phyloP scores from a whole-genome alignment of 2,888 invertebrate species.

The Spisula solida region DNA sequence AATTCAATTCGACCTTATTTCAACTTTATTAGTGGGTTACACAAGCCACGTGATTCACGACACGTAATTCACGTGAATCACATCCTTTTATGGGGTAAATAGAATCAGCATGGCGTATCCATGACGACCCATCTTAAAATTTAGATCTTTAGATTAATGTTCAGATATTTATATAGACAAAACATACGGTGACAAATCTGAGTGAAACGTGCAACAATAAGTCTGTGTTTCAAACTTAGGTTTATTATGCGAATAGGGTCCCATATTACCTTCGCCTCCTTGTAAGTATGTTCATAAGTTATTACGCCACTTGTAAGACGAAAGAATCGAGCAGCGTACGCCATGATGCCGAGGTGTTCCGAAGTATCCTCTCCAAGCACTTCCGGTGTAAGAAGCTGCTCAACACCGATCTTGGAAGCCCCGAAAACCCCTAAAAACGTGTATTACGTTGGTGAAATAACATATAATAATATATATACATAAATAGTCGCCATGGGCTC shows the following conservation, averaged over 20 bases:
- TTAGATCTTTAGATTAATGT: too few species aligned
- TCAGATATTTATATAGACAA: too few species aligned
- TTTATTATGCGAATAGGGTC: too few species aligned
- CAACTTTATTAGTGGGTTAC: background rate
- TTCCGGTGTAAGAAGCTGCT: conserved; percentile 95
- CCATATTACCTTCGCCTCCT: conserved; percentile 59
- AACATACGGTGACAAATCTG: too few species aligned
- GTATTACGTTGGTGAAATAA: background rate
- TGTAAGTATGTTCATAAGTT: conserved; percentile 65
- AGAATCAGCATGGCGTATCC: too few species aligned
- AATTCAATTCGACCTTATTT: background rate
- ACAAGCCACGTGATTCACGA: too few species aligned
- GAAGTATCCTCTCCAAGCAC: conserved; percentile 97
- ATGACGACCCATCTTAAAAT: too few species aligned
- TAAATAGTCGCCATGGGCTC: background rate
- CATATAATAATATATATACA: background rate
- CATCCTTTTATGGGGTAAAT: too few species aligned
- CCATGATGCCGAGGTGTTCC: conserved; percentile 99
- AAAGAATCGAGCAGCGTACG: conserved; percentile 95
- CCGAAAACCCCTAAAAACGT: conserved; percentile 89
- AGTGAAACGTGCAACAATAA: too few species aligned
- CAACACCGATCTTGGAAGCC: conserved; percentile 91
- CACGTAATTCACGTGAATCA: too few species aligned
- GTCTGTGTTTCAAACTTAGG: too few species aligned
- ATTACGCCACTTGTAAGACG: conserved; percentile 64